phyloP scores from a whole-genome alignment of 2,888 invertebrate species.

The Laspeyria flexula region DNA sequence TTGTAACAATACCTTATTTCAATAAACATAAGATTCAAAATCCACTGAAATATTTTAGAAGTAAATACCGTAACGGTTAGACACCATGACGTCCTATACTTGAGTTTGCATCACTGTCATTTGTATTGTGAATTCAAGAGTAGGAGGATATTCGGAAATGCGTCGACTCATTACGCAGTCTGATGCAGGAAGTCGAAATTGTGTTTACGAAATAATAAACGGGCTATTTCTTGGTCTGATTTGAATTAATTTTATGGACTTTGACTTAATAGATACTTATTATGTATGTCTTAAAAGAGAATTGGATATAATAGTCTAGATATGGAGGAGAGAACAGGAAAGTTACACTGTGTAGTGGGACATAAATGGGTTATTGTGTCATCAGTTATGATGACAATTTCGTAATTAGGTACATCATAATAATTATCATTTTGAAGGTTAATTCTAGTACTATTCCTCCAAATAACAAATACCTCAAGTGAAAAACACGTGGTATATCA shows the following conservation, averaged over 20 bases:
- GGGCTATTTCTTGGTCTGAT: neutral
- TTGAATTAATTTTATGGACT: neutral
- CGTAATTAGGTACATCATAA: too few relatives aligned
- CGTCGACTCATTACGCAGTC: slow-evolving; percentile 34
- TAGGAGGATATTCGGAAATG: slow-evolving; percentile 30
- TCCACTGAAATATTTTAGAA: slow-evolving; percentile 1
- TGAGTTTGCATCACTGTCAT: slow-evolving; percentile 43
- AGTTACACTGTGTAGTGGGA: too few relatives aligned
- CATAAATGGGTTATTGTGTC: too few relatives aligned
- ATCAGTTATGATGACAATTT: too few relatives aligned
- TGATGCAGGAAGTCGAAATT: slow-evolving; percentile 18
- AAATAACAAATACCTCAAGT: too few relatives aligned
- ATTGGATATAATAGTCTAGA: too few relatives aligned
- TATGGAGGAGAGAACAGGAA: too few relatives aligned
- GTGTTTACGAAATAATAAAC: slow-evolving; percentile 19
- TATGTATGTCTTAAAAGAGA: too few relatives aligned
- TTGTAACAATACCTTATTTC: neutral
- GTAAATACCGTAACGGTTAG: slow-evolving; percentile 45
- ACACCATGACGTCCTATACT: slow-evolving; percentile 52
- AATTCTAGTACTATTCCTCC: too few relatives aligned
- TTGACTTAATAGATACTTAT: too few relatives aligned
- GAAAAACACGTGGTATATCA: too few relatives aligned
- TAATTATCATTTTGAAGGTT: too few relatives aligned
- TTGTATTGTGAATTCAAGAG: slow-evolving; percentile 31
- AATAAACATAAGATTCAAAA: slow-evolving; percentile 4